A percentile compares a stretch with the other conserved stretches of the same genome.
These are phyloP conservation scores for Enteromius unitaeniatus DNA, from an alignment of 2,797 vertebrate genomes.

Conservation along the genomic window DNA sequence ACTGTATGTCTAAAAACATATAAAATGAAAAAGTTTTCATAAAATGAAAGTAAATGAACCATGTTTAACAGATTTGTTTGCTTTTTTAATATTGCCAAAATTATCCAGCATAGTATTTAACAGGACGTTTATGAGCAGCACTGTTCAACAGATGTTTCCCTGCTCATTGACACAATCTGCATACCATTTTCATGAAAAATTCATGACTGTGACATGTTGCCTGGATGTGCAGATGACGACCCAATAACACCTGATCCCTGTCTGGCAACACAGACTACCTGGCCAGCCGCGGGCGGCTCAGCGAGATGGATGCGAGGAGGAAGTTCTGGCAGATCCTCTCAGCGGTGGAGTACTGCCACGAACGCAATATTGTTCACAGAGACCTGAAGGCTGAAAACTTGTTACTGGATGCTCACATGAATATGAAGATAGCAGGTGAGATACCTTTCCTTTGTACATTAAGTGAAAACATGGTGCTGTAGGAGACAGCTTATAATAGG, in stretches of 20 bases:
- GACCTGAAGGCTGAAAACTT: constrained; percentile 98
- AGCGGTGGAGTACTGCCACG: constrained; percentile 95
- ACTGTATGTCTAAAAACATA: background rate
- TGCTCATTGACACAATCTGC: constrained; percentile 30
- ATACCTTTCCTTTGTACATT: background rate
- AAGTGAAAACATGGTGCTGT: background rate
- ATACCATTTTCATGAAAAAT: constrained; percentile 30
- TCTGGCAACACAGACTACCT: constrained; percentile 86
- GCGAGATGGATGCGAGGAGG: constrained; percentile 90
- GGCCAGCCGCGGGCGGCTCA: constrained; percentile 93
- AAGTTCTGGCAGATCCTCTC: constrained; percentile 99
- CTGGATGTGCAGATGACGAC: constrained; percentile 32
- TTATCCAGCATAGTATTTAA: background rate
- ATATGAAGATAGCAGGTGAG: constrained; percentile 98
- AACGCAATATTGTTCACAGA: constrained; percentile 92
- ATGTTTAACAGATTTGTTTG: background rate
- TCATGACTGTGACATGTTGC: constrained; percentile 32
- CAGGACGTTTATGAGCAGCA: background rate
- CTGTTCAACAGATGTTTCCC: constrained; percentile 8
- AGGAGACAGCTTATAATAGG: background rate
- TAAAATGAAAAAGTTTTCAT: background rate
- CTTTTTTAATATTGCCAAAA: background rate
- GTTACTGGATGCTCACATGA: constrained; percentile 95
- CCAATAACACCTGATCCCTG: constrained; percentile 41
- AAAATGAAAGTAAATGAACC: background rate